Base-by-base conservation (phyloP, 1,140 invertebrate genomes). In the Nautilus pompilius region DNA sequence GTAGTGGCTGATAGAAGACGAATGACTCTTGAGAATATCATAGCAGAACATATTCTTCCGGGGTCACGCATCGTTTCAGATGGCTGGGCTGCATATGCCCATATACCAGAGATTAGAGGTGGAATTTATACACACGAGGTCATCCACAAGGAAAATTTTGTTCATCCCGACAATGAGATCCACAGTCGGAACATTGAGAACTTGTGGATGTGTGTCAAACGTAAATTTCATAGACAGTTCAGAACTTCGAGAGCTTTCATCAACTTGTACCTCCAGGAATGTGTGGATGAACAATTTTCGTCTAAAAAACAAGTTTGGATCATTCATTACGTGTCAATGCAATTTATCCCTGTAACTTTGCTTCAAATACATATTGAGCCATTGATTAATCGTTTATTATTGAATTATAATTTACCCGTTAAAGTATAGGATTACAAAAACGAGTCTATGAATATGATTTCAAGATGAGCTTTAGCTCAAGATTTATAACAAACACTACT, bases 61-160 rank as follows among this genome's bases (percentile, higher is more conserved):
- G 64, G 64, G 8, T 49, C 41, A 10, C 49, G 36, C 17, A 66
- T 69, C 13, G 58, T 64, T 2, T 60, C 33, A 20, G 65, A 63
- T 55, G 62, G 67, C 28, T 69, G 64, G 68, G 45, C 32, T 4
- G 33, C 64, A 1, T 66, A 69, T 32, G 48, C 29, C 15, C 20
- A 32, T 45, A 15, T 69, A 13, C 15, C 20, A 6, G 22, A 66
- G 28, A 5, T 59, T 17, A 61, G 57, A 3, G 33, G 36, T n/a
- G 59, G 59, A 30, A 61, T 61, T 26, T 65, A 46, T 51, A n/a
- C 20, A 20, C 63, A 65, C 51, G n/a, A 32, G 45, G 55, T 57
- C 24, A 41, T 65, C 13, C 63, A 65, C 36, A 26, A 53, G 24
- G 17, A 48, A 24, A 45, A 59, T 29, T 65, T 65, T 51, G 57